Evolutionary conservation across 2,113 vertebrate genomes (phyloP).

Genomic region (Platycercus adscitus): DNA sequence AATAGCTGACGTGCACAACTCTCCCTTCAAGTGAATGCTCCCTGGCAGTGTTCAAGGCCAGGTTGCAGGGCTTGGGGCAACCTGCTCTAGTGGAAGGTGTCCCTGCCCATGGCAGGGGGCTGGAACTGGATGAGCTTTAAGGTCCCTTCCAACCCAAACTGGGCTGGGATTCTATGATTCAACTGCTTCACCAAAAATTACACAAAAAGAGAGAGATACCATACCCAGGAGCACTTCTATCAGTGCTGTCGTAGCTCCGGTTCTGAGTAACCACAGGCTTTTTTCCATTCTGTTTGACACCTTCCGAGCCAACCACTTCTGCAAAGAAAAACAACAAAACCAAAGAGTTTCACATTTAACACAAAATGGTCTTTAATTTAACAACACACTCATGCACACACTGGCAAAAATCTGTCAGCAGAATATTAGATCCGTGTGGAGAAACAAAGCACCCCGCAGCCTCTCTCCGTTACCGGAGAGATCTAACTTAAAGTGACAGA

Average conservation of each 20-base stretch:
- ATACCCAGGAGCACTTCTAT: slow-evolving; percentile 35
- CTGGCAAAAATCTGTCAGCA: background rate
- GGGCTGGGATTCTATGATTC: background rate
- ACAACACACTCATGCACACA: background rate
- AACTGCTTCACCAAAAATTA: background rate
- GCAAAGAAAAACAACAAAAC: background rate
- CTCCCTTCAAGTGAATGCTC: background rate
- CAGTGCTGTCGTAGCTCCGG: background rate
- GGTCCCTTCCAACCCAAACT: background rate
- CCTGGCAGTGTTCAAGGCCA: background rate
- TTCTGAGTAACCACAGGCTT: slow-evolving; percentile 8
- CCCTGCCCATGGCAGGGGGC: background rate
- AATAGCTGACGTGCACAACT: background rate
- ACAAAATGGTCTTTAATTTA: background rate
- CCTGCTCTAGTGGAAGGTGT: background rate
- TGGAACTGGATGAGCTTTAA: background rate
- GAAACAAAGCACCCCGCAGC: background rate
- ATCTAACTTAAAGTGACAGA: background rate
- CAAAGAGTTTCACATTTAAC: background rate
- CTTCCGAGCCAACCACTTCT: slow-evolving; percentile 50
- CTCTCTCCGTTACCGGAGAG: background rate
- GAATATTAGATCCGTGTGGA: background rate
- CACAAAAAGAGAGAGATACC: background rate
- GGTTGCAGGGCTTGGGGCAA: background rate
- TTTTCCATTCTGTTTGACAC: slow-evolving; percentile 59